Conservation (phyloP, 2,888 invertebrate genomes). For the Steromphala cineraria region DNA sequence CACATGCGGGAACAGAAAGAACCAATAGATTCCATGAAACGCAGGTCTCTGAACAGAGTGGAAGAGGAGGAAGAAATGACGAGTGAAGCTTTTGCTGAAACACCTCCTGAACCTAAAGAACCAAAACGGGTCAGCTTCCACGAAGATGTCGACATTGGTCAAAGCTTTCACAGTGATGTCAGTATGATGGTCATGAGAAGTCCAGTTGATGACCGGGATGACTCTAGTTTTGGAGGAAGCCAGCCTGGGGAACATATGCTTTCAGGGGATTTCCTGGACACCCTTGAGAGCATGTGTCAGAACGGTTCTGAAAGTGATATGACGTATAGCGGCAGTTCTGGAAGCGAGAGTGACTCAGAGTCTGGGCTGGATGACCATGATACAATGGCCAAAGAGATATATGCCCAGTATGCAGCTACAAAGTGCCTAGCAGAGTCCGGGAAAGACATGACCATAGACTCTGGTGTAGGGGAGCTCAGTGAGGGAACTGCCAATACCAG, state of each 20-base stretch:
- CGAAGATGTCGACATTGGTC: conserved; percentile 42
- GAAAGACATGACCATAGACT: conserved; percentile 60
- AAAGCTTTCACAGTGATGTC: conserved; percentile 44
- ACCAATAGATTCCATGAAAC: conserved; percentile 25
- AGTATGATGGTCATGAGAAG: conserved; percentile 43
- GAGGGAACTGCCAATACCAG: conserved; percentile 38
- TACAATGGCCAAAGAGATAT: conserved; percentile 36
- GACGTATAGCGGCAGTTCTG: conserved; percentile 41
- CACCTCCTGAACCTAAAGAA: conserved; percentile 10
- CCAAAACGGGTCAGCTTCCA: conserved; percentile 62
- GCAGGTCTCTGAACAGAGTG: conserved; percentile 42
- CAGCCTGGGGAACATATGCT: conserved; percentile 24
- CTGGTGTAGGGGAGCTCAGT: conserved; percentile 51
- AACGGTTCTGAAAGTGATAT: conserved; percentile 44
- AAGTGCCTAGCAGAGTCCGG: conserved; percentile 55
- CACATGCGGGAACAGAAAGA: conserved; percentile 10
- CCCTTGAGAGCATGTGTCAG: conserved; percentile 38
- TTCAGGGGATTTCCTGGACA: conserved; percentile 43
- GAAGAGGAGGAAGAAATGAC: conserved; percentile 34
- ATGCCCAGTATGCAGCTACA: conserved; percentile 43
- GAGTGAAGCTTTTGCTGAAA: not conserved
- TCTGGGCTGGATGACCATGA: conserved; percentile 21
- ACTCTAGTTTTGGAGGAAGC: conserved; percentile 31
- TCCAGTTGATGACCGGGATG: conserved; percentile 42
- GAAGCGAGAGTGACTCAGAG: conserved; percentile 21